Percentiles rank a stretch among this genome's conserved stretches.
phyloP scores from a whole-genome alignment of 2,113 vertebrate species.

The Paramisgurnus dabryanus region DNA sequence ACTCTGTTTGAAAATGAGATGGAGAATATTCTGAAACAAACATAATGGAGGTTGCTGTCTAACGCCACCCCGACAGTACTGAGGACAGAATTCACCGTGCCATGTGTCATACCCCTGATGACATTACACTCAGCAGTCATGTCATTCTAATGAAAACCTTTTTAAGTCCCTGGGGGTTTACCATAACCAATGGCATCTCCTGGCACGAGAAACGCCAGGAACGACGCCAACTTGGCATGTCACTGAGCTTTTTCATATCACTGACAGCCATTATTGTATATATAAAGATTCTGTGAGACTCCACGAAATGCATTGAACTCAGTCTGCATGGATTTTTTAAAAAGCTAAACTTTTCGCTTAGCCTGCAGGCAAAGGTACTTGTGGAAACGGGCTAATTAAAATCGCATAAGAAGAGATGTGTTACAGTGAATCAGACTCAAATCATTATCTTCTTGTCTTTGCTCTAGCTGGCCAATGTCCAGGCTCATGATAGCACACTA shows the following conservation, averaged over 20 bases:
- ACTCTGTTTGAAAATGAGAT: constrained; percentile 17
- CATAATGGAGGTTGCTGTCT: constrained; percentile 18
- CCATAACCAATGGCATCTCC: constrained; percentile 41
- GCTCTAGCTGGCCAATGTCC: not conserved
- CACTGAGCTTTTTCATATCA: constrained; percentile 36
- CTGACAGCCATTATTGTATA: constrained; percentile 5
- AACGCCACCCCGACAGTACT: not conserved
- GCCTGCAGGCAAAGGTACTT: constrained; percentile 30
- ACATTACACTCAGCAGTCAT: constrained; percentile 45
- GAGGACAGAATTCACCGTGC: not conserved
- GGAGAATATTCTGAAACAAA: constrained; percentile 34
- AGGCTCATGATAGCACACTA: not conserved
- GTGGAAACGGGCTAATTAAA: constrained; percentile 50
- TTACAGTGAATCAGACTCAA: not conserved
- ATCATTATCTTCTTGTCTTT: not conserved
- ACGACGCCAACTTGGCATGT: constrained; percentile 49
- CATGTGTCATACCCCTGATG: constrained; percentile 22
- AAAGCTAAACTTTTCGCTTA: constrained; percentile 33
- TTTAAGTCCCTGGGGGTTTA: constrained; percentile 55
- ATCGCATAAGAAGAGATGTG: constrained; percentile 1
- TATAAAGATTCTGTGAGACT: constrained; percentile 33
- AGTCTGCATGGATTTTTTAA: constrained; percentile 33
- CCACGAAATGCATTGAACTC: constrained; percentile 27
- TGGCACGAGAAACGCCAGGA: constrained; percentile 49
- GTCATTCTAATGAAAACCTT: constrained; percentile 71